Evolutionary conservation across 1,140 invertebrate genomes (phyloP).

Genomic region (Aradophagus sp.): DNA sequence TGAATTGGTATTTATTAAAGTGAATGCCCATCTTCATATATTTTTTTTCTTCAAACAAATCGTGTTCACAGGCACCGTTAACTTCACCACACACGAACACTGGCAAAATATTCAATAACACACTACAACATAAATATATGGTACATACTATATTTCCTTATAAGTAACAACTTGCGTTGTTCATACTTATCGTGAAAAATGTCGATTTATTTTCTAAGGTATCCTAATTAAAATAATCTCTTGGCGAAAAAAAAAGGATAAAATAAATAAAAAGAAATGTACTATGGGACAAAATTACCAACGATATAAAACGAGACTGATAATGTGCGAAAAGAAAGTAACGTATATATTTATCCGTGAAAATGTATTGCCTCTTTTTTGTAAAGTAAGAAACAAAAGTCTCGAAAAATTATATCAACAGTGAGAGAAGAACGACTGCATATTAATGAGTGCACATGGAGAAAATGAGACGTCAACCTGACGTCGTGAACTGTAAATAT

Average conservation of each 20-base stretch:
- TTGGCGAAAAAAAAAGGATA: slow-evolving; percentile 24
- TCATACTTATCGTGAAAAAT: slow-evolving; percentile 54
- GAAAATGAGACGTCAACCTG: slow-evolving; percentile 31
- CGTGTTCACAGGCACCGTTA: slow-evolving; percentile 44
- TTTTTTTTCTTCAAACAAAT: slow-evolving; percentile 31
- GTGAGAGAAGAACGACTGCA: slow-evolving; percentile 57
- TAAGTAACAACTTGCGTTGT: slow-evolving; percentile 50
- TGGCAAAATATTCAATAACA: slow-evolving; percentile 36
- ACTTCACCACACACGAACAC: slow-evolving; percentile 37
- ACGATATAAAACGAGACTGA: slow-evolving; percentile 51
- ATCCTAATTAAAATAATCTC: slow-evolving; percentile 43
- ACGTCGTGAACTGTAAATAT: slow-evolving; percentile 48
- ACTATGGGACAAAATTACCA: slow-evolving; percentile 59
- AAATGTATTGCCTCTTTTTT: slow-evolving; percentile 40
- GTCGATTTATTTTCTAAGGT: slow-evolving; percentile 52
- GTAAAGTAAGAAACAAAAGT: slow-evolving; percentile 38
- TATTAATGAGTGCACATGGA: slow-evolving; percentile 41
- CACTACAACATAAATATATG: slow-evolving; percentile 38
- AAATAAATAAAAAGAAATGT: slow-evolving; percentile 50
- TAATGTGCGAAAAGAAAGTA: slow-evolving; percentile 51
- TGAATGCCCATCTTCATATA: slow-evolving; percentile 21
- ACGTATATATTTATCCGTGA: slow-evolving; percentile 54
- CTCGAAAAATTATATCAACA: slow-evolving; percentile 50
- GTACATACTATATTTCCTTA: slow-evolving; percentile 47
- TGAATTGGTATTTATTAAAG: background rate